Evolutionary conservation across 2,113 vertebrate genomes (phyloP), one percentile per base, ranked within the genome.

Genomic region (Prunella himalayana): DNA sequence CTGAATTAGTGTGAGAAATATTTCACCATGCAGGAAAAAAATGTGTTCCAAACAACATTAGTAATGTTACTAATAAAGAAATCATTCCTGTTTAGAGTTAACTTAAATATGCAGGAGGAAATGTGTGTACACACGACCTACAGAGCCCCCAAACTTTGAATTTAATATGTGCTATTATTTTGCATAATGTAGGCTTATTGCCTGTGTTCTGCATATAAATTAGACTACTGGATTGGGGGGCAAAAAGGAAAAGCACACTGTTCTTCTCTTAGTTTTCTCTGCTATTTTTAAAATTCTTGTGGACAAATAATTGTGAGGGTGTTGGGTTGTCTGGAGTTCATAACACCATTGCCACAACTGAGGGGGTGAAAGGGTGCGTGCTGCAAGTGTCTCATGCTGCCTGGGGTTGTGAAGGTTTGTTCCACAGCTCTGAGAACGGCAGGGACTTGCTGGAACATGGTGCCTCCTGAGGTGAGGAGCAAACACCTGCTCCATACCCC

Each of bases 131-230:
- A 60, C 56, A 70, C 86, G 42, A 80, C 41, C 82, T 93, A 42
- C 35, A 64, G 45, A 86, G 88, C 35, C 27, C 56, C 42, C 27
- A 63, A 80, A 88, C 35, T 89, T 90, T 69, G 72, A 82, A 82
- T 95, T 76, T 69, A 79, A 85, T 73, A 86, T 87, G 5, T 57
- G 70, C 22, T 82, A 45, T 85, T 84, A 85, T 91, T 94, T 91
- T 92, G 50, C 90, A 72, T 94, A 76, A 88, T 54, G 33, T 66
- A 54, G 27, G 47, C 33, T 89, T 68, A n/a, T 79, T 91, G 66
- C 6, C 14, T 90, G 66, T 79, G 63, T 76, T 91, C 54, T 89
- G 84, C 50, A 73, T 85, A 24, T 88, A 76, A 90, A 95, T 82
- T 77, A 75, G 21, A 33, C 33, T 37, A 41, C 42, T 50, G 33